phyloP scores from a whole-genome alignment of 2,113 vertebrate species.

The Myocastor coypus region DNA sequence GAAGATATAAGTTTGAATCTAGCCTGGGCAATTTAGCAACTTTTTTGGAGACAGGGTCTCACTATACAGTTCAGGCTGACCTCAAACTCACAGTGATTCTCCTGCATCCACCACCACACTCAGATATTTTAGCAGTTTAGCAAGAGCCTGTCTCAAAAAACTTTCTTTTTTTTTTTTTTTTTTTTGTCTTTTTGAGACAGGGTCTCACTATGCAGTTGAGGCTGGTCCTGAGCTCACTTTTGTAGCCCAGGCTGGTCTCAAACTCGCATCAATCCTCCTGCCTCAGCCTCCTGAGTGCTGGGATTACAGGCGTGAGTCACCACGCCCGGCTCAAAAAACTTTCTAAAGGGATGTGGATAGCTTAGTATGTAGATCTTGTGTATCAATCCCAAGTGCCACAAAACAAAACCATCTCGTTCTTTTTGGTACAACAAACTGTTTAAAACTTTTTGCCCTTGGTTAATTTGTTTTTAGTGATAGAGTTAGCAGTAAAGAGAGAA shows the following conservation, averaged over 20 bases:
- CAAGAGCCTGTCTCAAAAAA: neutral
- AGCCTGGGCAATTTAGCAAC: neutral
- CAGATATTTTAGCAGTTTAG: neutral
- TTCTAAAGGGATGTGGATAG: neutral
- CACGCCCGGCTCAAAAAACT: neutral
- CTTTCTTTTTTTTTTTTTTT: no score
- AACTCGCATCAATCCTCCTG: no score
- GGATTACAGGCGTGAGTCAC: no score
- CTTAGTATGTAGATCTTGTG: neutral
- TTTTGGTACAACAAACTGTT: neutral
- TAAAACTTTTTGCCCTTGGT: constrained; percentile 27
- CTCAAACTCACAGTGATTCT: no score
- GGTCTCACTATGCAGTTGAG: no score
- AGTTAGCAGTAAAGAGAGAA: constrained; percentile 56
- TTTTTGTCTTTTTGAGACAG: no score
- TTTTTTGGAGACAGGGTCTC: no score
- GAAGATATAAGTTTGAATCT: neutral
- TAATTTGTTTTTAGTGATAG: constrained; percentile 53
- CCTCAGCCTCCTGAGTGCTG: no score
- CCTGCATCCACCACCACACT: no score
- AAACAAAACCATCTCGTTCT: neutral
- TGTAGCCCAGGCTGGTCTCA: no score
- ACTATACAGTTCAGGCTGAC: no score
- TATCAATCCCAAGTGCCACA: neutral
- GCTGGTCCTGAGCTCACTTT: no score